Conservation (phyloP, 1,140 invertebrate species). For the Danaus plexippus region DNA sequence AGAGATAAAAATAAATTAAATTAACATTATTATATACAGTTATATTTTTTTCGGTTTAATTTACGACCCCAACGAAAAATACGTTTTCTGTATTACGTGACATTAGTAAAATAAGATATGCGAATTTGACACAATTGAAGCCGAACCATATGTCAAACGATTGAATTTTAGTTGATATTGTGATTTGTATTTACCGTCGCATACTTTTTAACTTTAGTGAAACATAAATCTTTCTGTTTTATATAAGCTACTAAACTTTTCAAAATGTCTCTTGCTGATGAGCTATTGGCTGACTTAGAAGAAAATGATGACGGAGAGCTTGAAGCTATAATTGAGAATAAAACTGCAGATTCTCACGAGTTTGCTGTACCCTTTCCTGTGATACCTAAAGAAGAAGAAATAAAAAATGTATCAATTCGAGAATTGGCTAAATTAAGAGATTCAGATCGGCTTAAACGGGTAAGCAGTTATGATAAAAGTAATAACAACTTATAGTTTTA, state of each 20-base stretch:
- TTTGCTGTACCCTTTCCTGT: slow-evolving; percentile 61
- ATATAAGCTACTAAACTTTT: slow-evolving; percentile 1
- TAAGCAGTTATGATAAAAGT: slow-evolving; percentile 24
- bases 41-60: no score
- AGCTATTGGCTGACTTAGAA: slow-evolving; percentile 94
- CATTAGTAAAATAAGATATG: no score
- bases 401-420: slow-evolving; percentile 80
- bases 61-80: no score
- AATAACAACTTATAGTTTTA: slow-evolving; percentile 1
- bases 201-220: not conserved
- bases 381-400: slow-evolving; percentile 80
- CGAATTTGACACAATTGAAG: no score
- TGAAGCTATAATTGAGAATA: slow-evolving; percentile 72
- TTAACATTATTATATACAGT: no score
- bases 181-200: no score
- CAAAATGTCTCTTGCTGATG: slow-evolving; percentile 94
- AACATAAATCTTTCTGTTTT: not conserved
- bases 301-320: slow-evolving; percentile 85
- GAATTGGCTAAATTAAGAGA: slow-evolving; percentile 91
- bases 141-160: no score
- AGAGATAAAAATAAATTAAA: no score
- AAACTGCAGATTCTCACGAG: slow-evolving; percentile 51
- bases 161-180: no score
- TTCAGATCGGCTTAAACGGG: slow-evolving; percentile 79
- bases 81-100: no score